Percentiles rank a stretch among this genome's conserved stretches.
Conservation (phyloP, 1,140 invertebrate genomes). For the Drosophila nigromelanica region DNA sequence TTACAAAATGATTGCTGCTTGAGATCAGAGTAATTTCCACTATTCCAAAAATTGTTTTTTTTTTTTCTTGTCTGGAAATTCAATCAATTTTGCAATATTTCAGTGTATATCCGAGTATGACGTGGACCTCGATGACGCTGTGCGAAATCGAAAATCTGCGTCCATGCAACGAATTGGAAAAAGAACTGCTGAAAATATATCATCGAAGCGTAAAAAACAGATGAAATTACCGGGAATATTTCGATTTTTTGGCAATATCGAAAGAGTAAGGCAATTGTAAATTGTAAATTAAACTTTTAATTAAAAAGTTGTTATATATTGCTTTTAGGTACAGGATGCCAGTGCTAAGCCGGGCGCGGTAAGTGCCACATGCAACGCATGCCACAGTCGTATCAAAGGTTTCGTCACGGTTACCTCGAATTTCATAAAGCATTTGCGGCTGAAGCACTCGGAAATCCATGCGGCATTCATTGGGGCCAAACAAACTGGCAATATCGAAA, state of each 20-base stretch:
- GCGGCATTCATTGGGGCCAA: conserved; percentile 31
- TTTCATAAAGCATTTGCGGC: conserved; percentile 43
- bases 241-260: conserved; percentile 31
- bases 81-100: not conserved
- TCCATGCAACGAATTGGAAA: not conserved
- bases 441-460: conserved; percentile 31
- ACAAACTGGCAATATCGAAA: conserved; percentile 15
- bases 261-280: conserved; percentile 25
- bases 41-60: too few relatives aligned
- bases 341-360: conserved; percentile 23
- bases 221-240: conserved; percentile 38
- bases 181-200: not conserved
- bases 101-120: conserved; percentile 7
- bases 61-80: not conserved
- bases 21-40: too few relatives aligned
- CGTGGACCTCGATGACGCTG: not conserved
- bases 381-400: conserved; percentile 28
- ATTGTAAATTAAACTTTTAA: not conserved
- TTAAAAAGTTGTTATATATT: not conserved
- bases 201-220: not conserved
- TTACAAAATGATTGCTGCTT: not conserved
- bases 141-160: not conserved
- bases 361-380: conserved; percentile 40
- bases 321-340: conserved; percentile 9
- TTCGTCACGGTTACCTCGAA: conserved; percentile 39